phyloP scores from a whole-genome alignment of 2,888 invertebrate genomes.

The Phanerotoma sp. region DNA sequence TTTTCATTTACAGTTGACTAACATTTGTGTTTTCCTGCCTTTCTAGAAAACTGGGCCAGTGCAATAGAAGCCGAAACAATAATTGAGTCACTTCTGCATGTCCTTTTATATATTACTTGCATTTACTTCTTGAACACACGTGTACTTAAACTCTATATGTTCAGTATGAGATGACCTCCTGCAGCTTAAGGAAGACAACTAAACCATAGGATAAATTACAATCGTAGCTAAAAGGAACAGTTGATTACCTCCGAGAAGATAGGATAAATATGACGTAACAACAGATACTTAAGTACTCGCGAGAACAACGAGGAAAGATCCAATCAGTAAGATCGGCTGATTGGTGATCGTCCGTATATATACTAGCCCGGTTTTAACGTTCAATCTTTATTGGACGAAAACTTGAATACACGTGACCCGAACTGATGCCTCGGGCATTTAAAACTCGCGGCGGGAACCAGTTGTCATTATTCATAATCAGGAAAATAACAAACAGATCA shows the following conservation, averaged over 20 bases:
- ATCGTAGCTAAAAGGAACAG: constrained; percentile 10
- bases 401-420: constrained; percentile 6
- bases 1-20: too few species aligned
- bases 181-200: constrained; percentile 6
- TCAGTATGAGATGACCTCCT: background rate
- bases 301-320: background rate
- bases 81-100: too few species aligned
- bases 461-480: background rate
- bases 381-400: constrained; percentile 3
- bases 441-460: background rate
- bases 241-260: constrained; percentile 14
- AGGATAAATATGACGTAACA: constrained; percentile 11
- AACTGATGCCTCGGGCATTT: background rate
- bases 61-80: too few species aligned
- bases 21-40: background rate
- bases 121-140: too few species aligned
- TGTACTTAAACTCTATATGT: background rate
- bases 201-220: constrained; percentile 13
- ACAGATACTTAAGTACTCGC: too few species aligned
- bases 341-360: background rate
- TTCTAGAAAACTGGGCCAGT: constrained; percentile 2
- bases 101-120: too few species aligned
- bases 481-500: too few species aligned
- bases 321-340: background rate
- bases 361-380: background rate